Conservation (phyloP, 2,113 vertebrate genomes). For the Castor canadensis region DNA sequence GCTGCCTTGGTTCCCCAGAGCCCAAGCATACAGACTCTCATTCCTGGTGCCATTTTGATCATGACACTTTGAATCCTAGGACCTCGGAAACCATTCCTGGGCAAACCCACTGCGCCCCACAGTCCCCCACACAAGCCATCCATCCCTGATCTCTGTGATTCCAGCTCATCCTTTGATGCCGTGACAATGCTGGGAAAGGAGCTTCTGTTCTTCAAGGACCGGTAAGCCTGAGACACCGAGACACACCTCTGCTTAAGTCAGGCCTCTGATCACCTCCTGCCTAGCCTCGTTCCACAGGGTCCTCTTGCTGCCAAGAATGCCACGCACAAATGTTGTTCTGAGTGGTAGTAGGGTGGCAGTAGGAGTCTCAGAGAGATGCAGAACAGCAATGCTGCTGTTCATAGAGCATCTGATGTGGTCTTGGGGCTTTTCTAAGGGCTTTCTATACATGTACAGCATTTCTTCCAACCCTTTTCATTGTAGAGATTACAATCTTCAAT, state of each 20-base stretch:
- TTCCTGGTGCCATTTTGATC: not conserved
- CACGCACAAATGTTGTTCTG: rapidly evolving
- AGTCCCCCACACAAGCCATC: slow-evolving; percentile 24
- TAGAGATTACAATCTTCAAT: not conserved
- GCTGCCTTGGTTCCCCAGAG: not conserved
- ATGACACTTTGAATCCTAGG: slow-evolving; percentile 70
- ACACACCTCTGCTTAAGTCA: rapidly evolving
- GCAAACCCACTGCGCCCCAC: slow-evolving; percentile 42
- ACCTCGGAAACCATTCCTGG: slow-evolving; percentile 62
- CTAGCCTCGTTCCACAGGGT: rapidly evolving
- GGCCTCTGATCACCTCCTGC: not conserved
- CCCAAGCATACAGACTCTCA: not conserved
- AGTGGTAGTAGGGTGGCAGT: not conserved
- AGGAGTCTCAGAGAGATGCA: not conserved
- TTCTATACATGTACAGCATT: not conserved
- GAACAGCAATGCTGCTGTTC: not conserved
- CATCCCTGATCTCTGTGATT: slow-evolving; percentile 74
- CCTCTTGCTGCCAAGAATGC: rapidly evolving
- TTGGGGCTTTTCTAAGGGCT: not conserved
- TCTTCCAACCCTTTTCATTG: not conserved
- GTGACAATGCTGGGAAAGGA: slow-evolving; percentile 77
- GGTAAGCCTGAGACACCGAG: slow-evolving; percentile 30
- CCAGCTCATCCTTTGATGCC: slow-evolving; percentile 74
- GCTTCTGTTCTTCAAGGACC: slow-evolving; percentile 78
- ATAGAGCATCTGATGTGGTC: not conserved